Base-by-base conservation (phyloP, 1,140 invertebrate genomes). In the Penaeus japonicus region DNA sequence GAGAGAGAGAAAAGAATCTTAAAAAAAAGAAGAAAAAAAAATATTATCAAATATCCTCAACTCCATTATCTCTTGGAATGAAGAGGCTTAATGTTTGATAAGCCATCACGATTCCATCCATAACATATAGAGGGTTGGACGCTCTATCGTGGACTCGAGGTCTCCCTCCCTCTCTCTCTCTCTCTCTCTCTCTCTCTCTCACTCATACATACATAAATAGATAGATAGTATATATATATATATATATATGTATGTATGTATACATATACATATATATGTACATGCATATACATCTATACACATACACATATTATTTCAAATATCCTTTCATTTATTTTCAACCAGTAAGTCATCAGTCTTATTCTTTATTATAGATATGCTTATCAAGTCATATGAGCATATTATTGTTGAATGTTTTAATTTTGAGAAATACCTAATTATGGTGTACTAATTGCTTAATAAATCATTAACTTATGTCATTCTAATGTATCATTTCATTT, bases 1-100 rank as follows among this genome's bases (percentile, higher is more conserved):
- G 54, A 81, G 79, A 81, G 79, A 57, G 79, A 57, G 54, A 57
- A 53, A 80, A 53, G 55, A 53, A 80, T 35, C 47, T 35, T 53
- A 24, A 39, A 53, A 80, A 24, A 39, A 24, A 47, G 78, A 53
- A 24, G 27, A 24, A 53, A n/a, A n/a, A n/a, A n/a, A n/a, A n/a
- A n/a, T 53, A 85, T 85, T 75, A 85, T 85, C 73, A 85, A 85
- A 85, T 85, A 53, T 55, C n/a, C 53, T 55, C n/a, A n/a, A 55
- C 54, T 53, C 84, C 57, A 77, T 85, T 85, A 85, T 85, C 84
- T 75, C 70, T 55, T 27, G 65, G 84, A 85, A 85, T 85, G 84
- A 85, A 85, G 57, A 55, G 53, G n/a, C 70, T 85, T 85, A 85
- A 85, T 85, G 70, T 85, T 85, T 85, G 84, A 85, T 85, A 75